Base-by-base conservation (phyloP, 2,888 invertebrate species). In the Seira sanloemensis region DNA sequence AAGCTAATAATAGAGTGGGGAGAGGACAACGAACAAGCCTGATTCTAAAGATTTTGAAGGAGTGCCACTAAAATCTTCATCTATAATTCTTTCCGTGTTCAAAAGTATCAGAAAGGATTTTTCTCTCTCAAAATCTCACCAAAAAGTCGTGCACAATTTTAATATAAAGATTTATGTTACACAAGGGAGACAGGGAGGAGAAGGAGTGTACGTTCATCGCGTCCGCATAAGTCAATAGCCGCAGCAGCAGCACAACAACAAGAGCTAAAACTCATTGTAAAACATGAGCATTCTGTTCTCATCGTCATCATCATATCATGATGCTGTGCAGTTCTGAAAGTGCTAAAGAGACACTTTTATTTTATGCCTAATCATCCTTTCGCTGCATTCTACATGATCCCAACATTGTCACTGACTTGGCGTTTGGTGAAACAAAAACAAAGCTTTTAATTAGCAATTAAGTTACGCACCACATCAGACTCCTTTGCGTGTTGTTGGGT, bases 361-460 rank as follows among this genome's bases (percentile, higher is more conserved):
- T 58, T 58, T 58, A 5, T 58, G 58, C 58, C n/a, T 58, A 58
- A 58, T 58, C 58, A 58, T 58, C 18, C 58, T 58, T 58, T 58
- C 58, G 58, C n/a, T 58, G n/a, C 58, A 18, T 58, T 58, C 16
- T 58, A 58, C 7, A 58, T 9, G 4, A 7, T 58, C 58, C n/a
- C 9, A 37, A 12, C 37, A 7, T 12, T 37, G 37, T 37, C 37
- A 12, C 16, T 4, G 58, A 58, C 5, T 58, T 18, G 58, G n/a
- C 12, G 37, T 37, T 37, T 37, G 12, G 16, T 7, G 58, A 58
- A 58, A 58, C 58, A 18, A 58, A 58, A 58, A 58, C 58, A 58
- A 58, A 12, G 58, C 58, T 58, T 58, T 58, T 58, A 58, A 58
- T 58, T 58, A 58, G 58, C 58, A 58, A 58, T 58, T 58, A 58